Conservation (phyloP, 2,113 vertebrate genomes). For the Spea multiplicata region DNA sequence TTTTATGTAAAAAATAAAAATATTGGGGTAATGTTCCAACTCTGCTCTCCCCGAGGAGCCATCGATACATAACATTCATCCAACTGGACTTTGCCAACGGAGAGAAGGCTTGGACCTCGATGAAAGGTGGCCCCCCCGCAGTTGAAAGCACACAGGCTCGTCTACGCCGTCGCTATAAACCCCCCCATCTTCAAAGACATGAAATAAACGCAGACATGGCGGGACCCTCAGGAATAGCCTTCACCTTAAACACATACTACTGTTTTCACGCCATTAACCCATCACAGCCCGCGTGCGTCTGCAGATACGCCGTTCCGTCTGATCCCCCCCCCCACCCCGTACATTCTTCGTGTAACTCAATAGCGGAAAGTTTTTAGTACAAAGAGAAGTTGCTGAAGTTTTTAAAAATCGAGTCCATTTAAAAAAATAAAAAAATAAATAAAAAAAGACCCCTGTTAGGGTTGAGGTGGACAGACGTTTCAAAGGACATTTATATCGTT, state of each 20-base stretch:
- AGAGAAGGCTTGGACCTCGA: slow-evolving; percentile 27
- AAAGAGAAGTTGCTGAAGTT: slow-evolving; percentile 11
- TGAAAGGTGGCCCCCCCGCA: slow-evolving; percentile 30
- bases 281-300: background rate
- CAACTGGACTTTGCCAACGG: slow-evolving; percentile 36
- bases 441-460: slow-evolving; percentile 20
- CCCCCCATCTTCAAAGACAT: slow-evolving; percentile 39
- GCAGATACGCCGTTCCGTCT: slow-evolving; percentile 7
- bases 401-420: slow-evolving; percentile 48
- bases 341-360: background rate
- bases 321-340: slow-evolving; percentile 10
- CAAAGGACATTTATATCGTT: slow-evolving; percentile 48
- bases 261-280: slow-evolving; percentile 19
- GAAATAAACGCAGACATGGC: slow-evolving; percentile 32
- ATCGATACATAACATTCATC: slow-evolving; percentile 35
- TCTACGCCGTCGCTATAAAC: slow-evolving; percentile 38
- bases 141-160: slow-evolving; percentile 38
- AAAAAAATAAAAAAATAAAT: background rate
- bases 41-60: slow-evolving; percentile 31
- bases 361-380: slow-evolving; percentile 5
- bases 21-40: slow-evolving; percentile 6
- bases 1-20: no score
- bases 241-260: slow-evolving; percentile 33
- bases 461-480: slow-evolving; percentile 46
- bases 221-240: slow-evolving; percentile 35